Evolutionary conservation across 2,888 invertebrate species (phyloP).

Genomic region (Iphiclides podalirius): DNA sequence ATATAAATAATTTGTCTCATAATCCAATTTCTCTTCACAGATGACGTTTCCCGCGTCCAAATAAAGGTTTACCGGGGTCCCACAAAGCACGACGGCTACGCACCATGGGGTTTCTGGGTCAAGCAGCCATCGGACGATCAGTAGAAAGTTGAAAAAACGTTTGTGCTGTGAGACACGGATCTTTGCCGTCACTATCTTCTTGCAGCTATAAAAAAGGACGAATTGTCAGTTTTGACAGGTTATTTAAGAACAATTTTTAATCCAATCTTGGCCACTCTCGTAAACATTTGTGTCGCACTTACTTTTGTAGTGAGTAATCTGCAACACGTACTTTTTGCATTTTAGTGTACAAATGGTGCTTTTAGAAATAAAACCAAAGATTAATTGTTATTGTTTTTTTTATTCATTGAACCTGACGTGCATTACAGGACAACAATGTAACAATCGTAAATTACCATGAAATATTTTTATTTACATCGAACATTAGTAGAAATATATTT

Average conservation of each 20-base stretch:
- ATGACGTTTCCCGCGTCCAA: constrained; percentile 83
- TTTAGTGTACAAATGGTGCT: constrained; percentile 16
- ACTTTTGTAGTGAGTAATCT: too few species aligned
- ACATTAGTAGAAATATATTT: too few species aligned
- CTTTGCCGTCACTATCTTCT: too few species aligned
- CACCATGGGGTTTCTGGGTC: constrained; percentile 87
- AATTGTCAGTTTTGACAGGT: too few species aligned
- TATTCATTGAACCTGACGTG: background rate
- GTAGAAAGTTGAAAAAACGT: constrained; percentile 26
- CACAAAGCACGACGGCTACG: constrained; percentile 81
- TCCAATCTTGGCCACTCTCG: too few species aligned
- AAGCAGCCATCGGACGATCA: constrained; percentile 84
- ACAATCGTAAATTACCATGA: background rate
- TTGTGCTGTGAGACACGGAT: too few species aligned
- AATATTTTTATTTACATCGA: background rate
- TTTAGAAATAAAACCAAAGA: constrained; percentile 27
- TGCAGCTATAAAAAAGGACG: too few species aligned
- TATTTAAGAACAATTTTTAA: too few species aligned
- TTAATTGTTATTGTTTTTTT: constrained; percentile 13
- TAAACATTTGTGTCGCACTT: too few species aligned
- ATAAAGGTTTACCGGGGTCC: constrained; percentile 88
- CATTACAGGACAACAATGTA: too few species aligned
- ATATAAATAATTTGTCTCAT: too few species aligned
- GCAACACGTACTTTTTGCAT: too few species aligned
- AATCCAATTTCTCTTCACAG: constrained; percentile 47